A percentile compares a stretch with the other conserved stretches of the same genome.
Evolutionary conservation across 2,888 invertebrate genomes (phyloP).

Genomic region (Amiota communis): DNA sequence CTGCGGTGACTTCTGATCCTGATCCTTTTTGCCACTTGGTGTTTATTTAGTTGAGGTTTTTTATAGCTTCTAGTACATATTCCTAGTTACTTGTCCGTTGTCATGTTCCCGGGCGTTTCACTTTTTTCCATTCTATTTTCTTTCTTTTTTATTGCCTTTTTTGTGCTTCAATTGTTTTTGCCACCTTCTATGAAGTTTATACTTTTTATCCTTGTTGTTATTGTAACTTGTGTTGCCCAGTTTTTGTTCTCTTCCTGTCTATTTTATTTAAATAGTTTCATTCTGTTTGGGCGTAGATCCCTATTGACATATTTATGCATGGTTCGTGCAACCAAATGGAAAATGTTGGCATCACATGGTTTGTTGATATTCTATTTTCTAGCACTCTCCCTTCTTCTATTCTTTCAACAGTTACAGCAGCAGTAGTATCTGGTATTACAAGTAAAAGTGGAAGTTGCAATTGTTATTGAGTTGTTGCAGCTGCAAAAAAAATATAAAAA

Average conservation of each 20-base stretch:
- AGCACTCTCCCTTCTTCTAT: neutral
- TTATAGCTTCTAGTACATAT: slow-evolving; percentile 6
- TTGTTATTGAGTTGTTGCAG: slow-evolving; percentile 1
- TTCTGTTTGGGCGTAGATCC: slow-evolving; percentile 43
- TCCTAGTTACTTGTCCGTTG: neutral
- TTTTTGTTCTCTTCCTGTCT: neutral
- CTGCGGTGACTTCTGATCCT: slow-evolving; percentile 37
- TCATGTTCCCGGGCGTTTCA: neutral
- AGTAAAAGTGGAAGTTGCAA: neutral
- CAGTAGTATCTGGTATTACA: neutral
- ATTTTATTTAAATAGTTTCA: slow-evolving; percentile 31
- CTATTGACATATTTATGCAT: slow-evolving; percentile 65
- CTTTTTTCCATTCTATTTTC: neutral
- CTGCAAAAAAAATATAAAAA: no score
- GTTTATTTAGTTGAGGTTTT: slow-evolving; percentile 55
- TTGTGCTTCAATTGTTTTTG: slow-evolving; percentile 26
- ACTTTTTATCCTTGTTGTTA: neutral
- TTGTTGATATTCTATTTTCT: slow-evolving; percentile 14
- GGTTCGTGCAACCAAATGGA: slow-evolving; percentile 55
- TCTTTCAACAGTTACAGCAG: neutral
- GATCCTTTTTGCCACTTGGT: slow-evolving; percentile 30
- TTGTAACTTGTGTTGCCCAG: neutral
- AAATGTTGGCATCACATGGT: slow-evolving; percentile 49
- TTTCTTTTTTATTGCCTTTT: slow-evolving; percentile 18
- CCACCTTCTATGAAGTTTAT: neutral